phyloP scores from a whole-genome alignment of 2,888 invertebrate genomes.

The Eupithecia inturbata region DNA sequence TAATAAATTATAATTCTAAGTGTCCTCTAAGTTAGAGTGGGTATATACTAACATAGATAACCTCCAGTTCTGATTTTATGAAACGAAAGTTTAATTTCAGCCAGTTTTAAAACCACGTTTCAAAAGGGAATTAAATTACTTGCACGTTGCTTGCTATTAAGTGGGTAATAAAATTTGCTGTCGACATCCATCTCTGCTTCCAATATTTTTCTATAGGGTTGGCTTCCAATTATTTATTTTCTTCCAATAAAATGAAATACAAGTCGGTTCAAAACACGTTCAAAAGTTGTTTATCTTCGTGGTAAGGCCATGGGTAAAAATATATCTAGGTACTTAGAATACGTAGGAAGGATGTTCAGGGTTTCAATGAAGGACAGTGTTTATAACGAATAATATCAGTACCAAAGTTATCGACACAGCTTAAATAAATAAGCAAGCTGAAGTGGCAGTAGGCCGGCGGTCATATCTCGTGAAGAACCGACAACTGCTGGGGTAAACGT shows the following conservation, averaged over 20 bases:
- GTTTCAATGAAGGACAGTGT: background rate
- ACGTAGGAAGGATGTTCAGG: background rate
- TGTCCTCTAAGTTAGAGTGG: background rate
- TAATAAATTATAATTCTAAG: no score
- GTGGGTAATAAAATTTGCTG: constrained; percentile 17
- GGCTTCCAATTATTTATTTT: background rate
- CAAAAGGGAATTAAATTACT: background rate
- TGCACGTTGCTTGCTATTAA: constrained; percentile 13
- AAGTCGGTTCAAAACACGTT: no score
- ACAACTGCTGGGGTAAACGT: background rate
- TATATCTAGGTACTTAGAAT: background rate
- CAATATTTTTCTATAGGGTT: constrained; percentile 11
- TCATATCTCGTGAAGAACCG: background rate
- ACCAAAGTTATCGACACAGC: no score
- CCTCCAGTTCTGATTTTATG: background rate
- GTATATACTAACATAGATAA: background rate
- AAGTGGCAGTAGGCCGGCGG: background rate
- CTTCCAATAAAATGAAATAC: background rate
- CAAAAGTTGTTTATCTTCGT: background rate
- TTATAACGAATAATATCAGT: background rate
- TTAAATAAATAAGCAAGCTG: no score
- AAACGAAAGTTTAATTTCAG: background rate
- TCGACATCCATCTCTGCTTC: constrained; percentile 18
- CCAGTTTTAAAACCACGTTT: background rate
- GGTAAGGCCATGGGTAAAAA: background rate